Conservation (phyloP, 2,888 invertebrate genomes). For the Chrysomela aeneicollis region DNA sequence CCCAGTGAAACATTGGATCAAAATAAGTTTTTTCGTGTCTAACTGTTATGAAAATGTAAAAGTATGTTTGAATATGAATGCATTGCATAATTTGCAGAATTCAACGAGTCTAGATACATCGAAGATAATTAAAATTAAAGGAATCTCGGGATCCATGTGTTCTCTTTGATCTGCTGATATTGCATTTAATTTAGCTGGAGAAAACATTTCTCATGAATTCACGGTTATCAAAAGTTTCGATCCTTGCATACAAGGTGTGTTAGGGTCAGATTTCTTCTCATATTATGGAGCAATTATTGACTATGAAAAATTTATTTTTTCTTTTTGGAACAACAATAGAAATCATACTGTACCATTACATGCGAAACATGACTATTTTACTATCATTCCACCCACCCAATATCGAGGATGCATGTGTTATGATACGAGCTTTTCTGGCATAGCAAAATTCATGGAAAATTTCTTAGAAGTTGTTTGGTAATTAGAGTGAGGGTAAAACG, state of each 20-base stretch:
- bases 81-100: no score
- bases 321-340: neutral
- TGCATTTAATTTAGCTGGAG: constrained; percentile 20
- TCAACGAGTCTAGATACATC: no score
- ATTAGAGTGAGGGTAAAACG: no score
- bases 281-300: neutral
- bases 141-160: constrained; percentile 24
- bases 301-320: no score
- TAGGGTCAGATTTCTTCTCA: constrained; percentile 24
- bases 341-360: neutral
- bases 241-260: constrained; percentile 24
- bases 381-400: neutral
- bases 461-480: no score
- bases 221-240: constrained; percentile 23
- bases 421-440: no score
- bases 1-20: neutral
- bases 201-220: constrained; percentile 26
- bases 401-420: no score
- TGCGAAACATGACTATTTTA: neutral
- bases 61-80: no score
- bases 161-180: constrained; percentile 25
- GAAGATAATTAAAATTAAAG: no score
- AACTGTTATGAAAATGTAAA: constrained; percentile 24
- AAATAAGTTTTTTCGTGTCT: constrained; percentile 3
- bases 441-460: no score